These are phyloP conservation scores for Anneissia japonica DNA, from an alignment of 35 echinoderm and acorn worm genomes.

Conservation along the genomic window DNA sequence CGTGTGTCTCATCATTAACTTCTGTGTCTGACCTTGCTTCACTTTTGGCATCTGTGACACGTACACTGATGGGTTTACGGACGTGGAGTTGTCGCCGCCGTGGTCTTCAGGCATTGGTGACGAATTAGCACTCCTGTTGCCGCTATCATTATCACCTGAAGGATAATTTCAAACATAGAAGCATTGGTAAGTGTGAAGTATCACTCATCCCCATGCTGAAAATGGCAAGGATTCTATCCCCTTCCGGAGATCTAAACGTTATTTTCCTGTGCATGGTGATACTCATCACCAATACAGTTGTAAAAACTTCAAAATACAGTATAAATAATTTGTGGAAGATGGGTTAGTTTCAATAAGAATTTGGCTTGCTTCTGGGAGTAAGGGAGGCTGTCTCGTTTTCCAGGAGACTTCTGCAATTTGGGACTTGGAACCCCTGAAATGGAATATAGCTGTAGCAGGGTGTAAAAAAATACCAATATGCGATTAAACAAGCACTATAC, in stretches of 20 bases:
- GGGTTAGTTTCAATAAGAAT: too few species aligned
- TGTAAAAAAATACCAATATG: background rate
- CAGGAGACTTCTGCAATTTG: background rate
- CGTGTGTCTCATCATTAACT: constrained; percentile 61
- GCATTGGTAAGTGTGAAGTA: too few species aligned
- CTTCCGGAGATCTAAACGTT: too few species aligned
- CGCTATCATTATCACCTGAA: background rate
- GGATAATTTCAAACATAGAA: too few species aligned
- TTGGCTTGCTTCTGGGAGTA: background rate
- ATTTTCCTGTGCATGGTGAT: too few species aligned
- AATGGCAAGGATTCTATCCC: too few species aligned
- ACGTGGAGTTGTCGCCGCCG: background rate
- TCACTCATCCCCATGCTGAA: too few species aligned
- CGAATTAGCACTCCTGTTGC: constrained; percentile 1
- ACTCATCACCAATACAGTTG: too few species aligned
- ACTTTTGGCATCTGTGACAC: constrained; percentile 22
- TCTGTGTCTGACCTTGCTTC: constrained; percentile 41
- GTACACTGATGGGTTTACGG: constrained; percentile 3
- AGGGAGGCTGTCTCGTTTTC: background rate
- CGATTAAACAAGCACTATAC: too few species aligned
- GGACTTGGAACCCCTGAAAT: background rate
- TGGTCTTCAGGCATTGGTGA: background rate
- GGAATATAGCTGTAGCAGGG: background rate
- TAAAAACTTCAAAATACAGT: too few species aligned
- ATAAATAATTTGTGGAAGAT: too few species aligned